Evolutionary conservation across 2,113 vertebrate genomes (phyloP).

Genomic region (Tringa solitaria): DNA sequence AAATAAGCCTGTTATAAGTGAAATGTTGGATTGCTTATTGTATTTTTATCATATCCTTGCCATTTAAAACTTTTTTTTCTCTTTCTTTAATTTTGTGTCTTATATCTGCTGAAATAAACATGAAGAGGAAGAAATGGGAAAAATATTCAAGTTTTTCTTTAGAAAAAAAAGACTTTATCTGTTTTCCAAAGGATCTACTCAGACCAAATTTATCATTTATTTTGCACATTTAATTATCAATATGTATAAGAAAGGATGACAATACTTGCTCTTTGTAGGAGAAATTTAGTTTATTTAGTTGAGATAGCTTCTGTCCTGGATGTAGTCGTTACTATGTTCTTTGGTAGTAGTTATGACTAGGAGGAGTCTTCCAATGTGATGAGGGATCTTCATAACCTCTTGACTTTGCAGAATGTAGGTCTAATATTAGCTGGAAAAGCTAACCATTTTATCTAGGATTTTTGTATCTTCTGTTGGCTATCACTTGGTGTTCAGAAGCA

Average conservation of each 20-base stretch:
- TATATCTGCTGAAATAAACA: background rate
- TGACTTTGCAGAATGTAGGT: background rate
- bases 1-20: fast-evolving
- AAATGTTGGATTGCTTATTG: background rate
- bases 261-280: background rate
- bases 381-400: background rate
- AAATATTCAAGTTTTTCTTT: background rate
- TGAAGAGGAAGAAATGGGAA: background rate
- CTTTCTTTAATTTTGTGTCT: background rate
- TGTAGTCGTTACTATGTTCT: background rate
- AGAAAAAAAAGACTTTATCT: background rate
- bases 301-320: background rate
- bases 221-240: background rate
- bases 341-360: background rate
- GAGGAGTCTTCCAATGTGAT: background rate
- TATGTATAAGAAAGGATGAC: background rate
- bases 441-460: background rate
- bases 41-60: background rate
- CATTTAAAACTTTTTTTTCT: background rate
- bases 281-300: background rate
- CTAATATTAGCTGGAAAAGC: background rate
- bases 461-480: background rate
- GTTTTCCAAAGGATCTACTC: background rate
- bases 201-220: background rate
- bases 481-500: background rate